Evolutionary conservation across 1,140 invertebrate genomes (phyloP).

Genomic region (Dreissena rostriformis): DNA sequence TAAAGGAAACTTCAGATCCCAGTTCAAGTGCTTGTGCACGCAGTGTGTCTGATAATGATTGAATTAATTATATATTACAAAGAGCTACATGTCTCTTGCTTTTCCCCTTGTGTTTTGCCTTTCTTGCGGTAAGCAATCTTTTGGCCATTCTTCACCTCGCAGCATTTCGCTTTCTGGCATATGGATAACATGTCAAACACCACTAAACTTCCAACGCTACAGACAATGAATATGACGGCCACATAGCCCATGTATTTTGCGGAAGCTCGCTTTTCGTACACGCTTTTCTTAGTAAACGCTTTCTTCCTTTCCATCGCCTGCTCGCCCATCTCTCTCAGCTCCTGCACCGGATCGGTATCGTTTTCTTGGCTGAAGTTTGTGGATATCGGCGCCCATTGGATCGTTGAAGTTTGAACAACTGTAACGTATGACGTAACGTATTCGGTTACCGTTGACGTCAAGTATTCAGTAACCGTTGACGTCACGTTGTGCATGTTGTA

Average conservation of each 20-base stretch:
- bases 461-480: neutral
- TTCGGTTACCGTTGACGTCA: neutral
- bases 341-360: slow-evolving; percentile 35
- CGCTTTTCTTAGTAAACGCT: slow-evolving; percentile 35
- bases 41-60: too few relatives aligned
- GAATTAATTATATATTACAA: too few relatives aligned
- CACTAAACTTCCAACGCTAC: slow-evolving; percentile 30
- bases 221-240: slow-evolving; percentile 21
- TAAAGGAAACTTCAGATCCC: too few relatives aligned
- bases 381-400: neutral
- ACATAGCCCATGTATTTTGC: slow-evolving; percentile 48
- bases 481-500: slow-evolving; percentile 1
- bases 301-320: slow-evolving; percentile 23
- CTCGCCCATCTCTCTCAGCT: slow-evolving; percentile 31
- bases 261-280: slow-evolving; percentile 39
- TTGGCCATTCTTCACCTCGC: too few relatives aligned
- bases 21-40: too few relatives aligned
- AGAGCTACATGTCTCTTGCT: too few relatives aligned
- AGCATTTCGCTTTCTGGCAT: neutral
- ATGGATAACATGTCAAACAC: slow-evolving; percentile 39
- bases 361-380: neutral
- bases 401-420: neutral
- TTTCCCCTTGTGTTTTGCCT: too few relatives aligned
- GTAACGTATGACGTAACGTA: neutral
- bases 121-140: too few relatives aligned